Evolutionary conservation across 2,888 invertebrate species (phyloP).

Genomic region (Drosophila nr. perissopoda): DNA sequence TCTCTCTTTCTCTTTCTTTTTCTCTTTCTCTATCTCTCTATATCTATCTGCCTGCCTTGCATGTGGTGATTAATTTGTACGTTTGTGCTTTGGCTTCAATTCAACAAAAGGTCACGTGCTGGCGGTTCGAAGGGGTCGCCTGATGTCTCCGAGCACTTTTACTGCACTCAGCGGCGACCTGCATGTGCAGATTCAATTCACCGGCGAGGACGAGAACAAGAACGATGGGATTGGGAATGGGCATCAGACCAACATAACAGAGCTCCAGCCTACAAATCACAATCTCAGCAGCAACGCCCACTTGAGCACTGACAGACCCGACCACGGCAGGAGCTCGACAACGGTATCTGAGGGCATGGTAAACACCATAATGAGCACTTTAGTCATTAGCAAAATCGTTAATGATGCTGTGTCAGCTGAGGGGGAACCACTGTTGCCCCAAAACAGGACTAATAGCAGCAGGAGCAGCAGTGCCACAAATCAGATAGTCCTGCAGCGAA

Average conservation of each 20-base stretch:
- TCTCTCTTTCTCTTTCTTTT: constrained; percentile 62
- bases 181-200: constrained; percentile 88
- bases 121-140: constrained; percentile 85
- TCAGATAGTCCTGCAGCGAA: constrained; percentile 65
- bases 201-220: constrained; percentile 48
- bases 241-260: constrained; percentile 14
- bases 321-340: not conserved
- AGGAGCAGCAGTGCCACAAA: constrained; percentile 16
- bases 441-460: constrained; percentile 19
- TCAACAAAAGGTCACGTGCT: constrained; percentile 84
- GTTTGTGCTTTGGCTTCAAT: constrained; percentile 48
- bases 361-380: constrained; percentile 82
- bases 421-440: constrained; percentile 26
- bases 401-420: constrained; percentile 64
- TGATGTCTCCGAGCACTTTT: constrained; percentile 90
- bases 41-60: constrained; percentile 59
- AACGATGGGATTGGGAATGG: constrained; percentile 10
- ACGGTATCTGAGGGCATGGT: constrained; percentile 46
- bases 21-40: constrained; percentile 60
- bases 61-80: constrained; percentile 65
- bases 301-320: constrained; percentile 54
- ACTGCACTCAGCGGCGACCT: constrained; percentile 93
- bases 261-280: constrained; percentile 39
- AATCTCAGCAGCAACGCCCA: constrained; percentile 46
- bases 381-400: constrained; percentile 84